These are phyloP conservation scores for Acipenser ruthenus DNA, from an alignment of 2,797 vertebrate genomes.

Conservation along the genomic window DNA sequence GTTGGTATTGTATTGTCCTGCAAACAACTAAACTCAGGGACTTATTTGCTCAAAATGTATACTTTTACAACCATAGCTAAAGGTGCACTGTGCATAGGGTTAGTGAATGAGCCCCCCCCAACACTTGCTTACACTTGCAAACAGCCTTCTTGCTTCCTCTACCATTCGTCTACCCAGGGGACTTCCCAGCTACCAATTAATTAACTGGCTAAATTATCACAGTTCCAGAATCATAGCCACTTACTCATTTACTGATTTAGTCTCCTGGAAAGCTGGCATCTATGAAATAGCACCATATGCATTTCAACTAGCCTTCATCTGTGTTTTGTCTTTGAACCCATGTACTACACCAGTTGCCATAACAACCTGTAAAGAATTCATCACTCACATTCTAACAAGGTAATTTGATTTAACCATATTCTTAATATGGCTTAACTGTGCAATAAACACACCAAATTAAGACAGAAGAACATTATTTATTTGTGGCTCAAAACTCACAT, in stretches of 20 bases:
- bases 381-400: conserved; percentile 13
- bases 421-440: background rate
- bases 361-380: conserved; percentile 25
- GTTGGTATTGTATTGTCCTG: background rate
- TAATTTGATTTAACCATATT: conserved; percentile 12
- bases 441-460: background rate
- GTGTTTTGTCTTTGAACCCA: conserved; percentile 15
- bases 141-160: background rate
- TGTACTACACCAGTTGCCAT: conserved; percentile 34
- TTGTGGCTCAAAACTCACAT: background rate
- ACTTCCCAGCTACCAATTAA: conserved; percentile 8
- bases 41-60: background rate
- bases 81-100: too few species aligned
- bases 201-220: conserved; percentile 22
- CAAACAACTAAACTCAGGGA: conserved; percentile 1
- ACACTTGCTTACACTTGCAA: background rate
- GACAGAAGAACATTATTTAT: background rate
- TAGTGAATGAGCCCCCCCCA: background rate
- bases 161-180: conserved; percentile 2
- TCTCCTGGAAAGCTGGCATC: conserved; percentile 17
- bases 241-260: conserved; percentile 14
- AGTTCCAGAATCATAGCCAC: conserved; percentile 7
- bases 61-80: background rate
- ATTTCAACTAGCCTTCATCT: conserved; percentile 34
- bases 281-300: conserved; percentile 26